Percentiles rank a stretch among this genome's conserved stretches.
Conservation (phyloP, 2,113 vertebrate genomes). For the Chitala chitala region DNA sequence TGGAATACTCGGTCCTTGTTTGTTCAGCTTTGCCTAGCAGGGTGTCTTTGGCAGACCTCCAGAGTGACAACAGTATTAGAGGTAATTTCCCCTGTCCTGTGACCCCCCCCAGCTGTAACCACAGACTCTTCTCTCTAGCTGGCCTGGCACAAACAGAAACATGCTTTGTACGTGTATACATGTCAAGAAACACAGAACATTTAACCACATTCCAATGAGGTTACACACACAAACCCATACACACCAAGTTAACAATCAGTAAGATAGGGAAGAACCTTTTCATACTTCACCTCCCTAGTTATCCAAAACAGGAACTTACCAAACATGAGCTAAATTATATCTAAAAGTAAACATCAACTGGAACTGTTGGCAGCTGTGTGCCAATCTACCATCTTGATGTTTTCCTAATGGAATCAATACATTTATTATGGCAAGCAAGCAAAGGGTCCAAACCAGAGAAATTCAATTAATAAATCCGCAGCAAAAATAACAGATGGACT, state of each 20-base stretch:
- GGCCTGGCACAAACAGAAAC: not conserved
- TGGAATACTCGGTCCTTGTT: constrained; percentile 41
- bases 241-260: no score
- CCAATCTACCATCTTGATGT: no score
- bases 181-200: not conserved
- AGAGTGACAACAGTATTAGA: constrained; percentile 61
- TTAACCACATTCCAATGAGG: no score
- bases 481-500: not conserved
- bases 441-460: not conserved
- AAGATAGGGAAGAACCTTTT: no score
- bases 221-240: no score
- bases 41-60: constrained; percentile 35
- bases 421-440: not conserved
- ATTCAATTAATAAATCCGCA: no score
- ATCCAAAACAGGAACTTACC: not conserved
- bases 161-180: not conserved
- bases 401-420: not conserved
- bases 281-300: not conserved
- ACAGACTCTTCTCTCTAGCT: constrained; percentile 52
- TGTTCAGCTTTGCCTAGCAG: constrained; percentile 48
- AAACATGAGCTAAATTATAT: no score
- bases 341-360: no score
- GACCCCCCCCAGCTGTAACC: constrained; percentile 55
- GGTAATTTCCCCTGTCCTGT: constrained; percentile 60
- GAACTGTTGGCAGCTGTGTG: no score